Percentiles rank a stretch among this genome's conserved stretches.
phyloP scores from a whole-genome alignment of 2,113 vertebrate genomes.

The Holacanthus passer region DNA sequence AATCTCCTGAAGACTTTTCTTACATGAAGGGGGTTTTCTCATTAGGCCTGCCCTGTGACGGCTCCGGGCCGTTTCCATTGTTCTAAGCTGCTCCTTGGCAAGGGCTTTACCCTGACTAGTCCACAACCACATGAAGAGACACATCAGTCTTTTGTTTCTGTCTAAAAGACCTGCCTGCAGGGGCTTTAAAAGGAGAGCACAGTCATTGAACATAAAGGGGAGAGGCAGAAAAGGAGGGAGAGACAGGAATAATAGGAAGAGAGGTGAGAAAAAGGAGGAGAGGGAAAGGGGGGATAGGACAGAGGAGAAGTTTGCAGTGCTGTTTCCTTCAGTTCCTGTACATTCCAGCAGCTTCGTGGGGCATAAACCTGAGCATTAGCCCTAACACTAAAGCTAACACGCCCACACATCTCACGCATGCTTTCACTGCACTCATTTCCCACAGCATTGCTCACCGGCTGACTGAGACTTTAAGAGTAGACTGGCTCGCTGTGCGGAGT shows the following conservation, averaged over 20 bases:
- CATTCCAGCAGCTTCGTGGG: conserved; percentile 81
- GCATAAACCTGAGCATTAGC: conserved; percentile 77
- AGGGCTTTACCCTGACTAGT: conserved; percentile 49
- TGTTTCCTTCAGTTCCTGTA: conserved; percentile 76
- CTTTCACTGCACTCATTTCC: conserved; percentile 79
- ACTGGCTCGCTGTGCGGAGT: conserved; percentile 45
- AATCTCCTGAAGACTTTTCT: conserved; percentile 48
- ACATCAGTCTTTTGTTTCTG: conserved; percentile 73
- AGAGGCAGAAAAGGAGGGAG: conserved; percentile 1
- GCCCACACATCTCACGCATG: conserved; percentile 80
- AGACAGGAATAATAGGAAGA: conserved; percentile 32
- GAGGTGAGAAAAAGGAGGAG: conserved; percentile 21
- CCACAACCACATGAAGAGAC: conserved; percentile 61
- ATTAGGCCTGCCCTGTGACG: conserved; percentile 57
- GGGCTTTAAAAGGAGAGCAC: conserved; percentile 51
- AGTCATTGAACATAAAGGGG: conserved; percentile 43
- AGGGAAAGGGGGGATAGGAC: conserved; percentile 20
- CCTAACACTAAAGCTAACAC: conserved; percentile 75
- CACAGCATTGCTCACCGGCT: conserved; percentile 65
- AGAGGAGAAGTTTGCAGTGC: conserved; percentile 45
- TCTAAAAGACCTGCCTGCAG: conserved; percentile 68
- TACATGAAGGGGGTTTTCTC: conserved; percentile 47
- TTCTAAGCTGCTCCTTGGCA: conserved; percentile 57
- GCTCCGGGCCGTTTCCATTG: conserved; percentile 62
- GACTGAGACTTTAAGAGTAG: conserved; percentile 53